A percentile compares a stretch with the other conserved stretches of the same genome.
Conservation (phyloP, 2,888 invertebrate species). For the Cephus nigrinus region DNA sequence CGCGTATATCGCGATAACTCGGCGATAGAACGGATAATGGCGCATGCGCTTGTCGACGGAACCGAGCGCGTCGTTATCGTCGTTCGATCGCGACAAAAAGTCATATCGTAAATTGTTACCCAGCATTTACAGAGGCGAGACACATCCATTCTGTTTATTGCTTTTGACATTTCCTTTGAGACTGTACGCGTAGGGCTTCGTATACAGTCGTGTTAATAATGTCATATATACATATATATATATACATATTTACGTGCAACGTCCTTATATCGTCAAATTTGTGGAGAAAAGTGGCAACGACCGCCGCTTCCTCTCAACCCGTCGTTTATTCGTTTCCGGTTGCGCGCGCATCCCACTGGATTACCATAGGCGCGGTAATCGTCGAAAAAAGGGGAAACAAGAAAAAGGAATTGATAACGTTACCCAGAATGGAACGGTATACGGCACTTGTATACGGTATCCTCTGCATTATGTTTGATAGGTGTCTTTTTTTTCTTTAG, state of each 20-base stretch:
- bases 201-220: background rate
- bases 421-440: background rate
- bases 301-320: constrained; percentile 46
- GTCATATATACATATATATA: too few species aligned
- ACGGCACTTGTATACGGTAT: background rate
- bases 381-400: background rate
- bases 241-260: too few species aligned
- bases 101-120: background rate
- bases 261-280: background rate
- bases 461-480: background rate
- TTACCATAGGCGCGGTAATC: background rate
- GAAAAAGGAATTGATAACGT: background rate
- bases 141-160: background rate
- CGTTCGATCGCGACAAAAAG: background rate
- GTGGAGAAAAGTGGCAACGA: constrained; percentile 50
- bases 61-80: background rate
- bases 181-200: too few species aligned
- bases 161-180: background rate
- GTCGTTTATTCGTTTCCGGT: constrained; percentile 44
- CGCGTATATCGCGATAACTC: background rate
- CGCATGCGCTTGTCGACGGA: background rate
- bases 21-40: background rate
- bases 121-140: background rate
- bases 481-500: background rate
- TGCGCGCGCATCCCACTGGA: background rate